Conservation (phyloP, 92 coral and sea anemone genomes). For the Virgularia gustaviana region DNA sequence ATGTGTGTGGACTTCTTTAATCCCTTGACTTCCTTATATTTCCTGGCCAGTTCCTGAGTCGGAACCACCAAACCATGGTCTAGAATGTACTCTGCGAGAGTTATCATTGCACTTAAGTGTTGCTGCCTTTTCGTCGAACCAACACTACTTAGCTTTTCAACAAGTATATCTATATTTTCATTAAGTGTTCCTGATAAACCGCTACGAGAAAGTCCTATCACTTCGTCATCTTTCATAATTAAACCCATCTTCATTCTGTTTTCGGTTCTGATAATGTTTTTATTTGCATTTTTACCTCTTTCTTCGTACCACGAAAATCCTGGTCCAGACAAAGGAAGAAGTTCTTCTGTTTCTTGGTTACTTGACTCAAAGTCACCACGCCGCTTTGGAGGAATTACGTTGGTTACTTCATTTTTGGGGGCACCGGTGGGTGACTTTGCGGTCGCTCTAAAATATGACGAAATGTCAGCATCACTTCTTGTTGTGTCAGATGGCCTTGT, state of each 20-base stretch:
- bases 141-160: conserved; percentile 23
- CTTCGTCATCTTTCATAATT: conserved; percentile 13
- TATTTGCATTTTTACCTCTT: conserved; percentile 17
- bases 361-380: no score
- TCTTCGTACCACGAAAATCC: conserved; percentile 32
- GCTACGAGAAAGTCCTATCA: conserved; percentile 31
- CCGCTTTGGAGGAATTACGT: no score
- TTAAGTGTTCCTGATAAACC: conserved; percentile 21
- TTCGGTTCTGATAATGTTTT: conserved; percentile 28
- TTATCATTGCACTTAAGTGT: conserved; percentile 42
- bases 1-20: neutral
- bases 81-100: conserved; percentile 41
- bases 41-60: conserved; percentile 41
- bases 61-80: conserved; percentile 45
- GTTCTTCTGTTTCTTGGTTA: neutral
- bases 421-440: no score
- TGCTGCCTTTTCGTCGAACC: conserved; percentile 35
- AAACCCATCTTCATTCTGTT: conserved; percentile 5
- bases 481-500: no score
- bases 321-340: conserved; percentile 34
- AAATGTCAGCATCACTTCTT: no score
- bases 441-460: no score
- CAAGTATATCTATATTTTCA: conserved; percentile 29
- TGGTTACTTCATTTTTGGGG: no score
- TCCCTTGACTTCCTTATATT: conserved; percentile 44